Percentiles rank a stretch among this genome's conserved stretches.
These are phyloP conservation scores for Lepidocyrtoides sp. DNA, from an alignment of 2,888 invertebrate species.

Conservation along the genomic window DNA sequence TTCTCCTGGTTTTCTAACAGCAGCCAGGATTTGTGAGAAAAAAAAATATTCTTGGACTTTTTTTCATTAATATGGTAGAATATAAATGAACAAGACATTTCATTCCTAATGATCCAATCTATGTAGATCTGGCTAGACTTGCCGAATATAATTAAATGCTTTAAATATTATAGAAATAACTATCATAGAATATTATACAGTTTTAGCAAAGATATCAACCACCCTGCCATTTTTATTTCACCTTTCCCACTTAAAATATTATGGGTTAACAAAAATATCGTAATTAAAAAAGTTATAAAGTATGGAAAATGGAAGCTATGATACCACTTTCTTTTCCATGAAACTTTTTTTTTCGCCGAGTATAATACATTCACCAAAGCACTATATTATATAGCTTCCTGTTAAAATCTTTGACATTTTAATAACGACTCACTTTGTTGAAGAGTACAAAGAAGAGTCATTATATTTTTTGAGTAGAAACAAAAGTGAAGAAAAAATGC, in stretches of 20 bases:
- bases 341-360: constrained; percentile 19
- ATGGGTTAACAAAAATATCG: constrained; percentile 16
- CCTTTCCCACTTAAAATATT: constrained; percentile 1
- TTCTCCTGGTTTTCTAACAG: constrained; percentile 61
- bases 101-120: no score
- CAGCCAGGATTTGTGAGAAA: constrained; percentile 67
- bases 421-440: not conserved
- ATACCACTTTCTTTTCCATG: not conserved
- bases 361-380: not conserved
- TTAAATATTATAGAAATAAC: not conserved
- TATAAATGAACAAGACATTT: not conserved
- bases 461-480: no score
- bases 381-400: no score
- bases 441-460: no score
- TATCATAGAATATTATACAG: not conserved
- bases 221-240: not conserved
- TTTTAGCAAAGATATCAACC: not conserved
- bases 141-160: not conserved
- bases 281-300: constrained; percentile 32
- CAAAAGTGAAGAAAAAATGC: no score
- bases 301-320: no score
- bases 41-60: constrained; percentile 40
- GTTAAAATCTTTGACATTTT: no score
- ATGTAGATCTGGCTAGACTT: no score
- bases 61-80: constrained; percentile 17